Evolutionary conservation across 2,113 vertebrate genomes (phyloP).

Genomic region (Forbesichthys papilliferus): DNA sequence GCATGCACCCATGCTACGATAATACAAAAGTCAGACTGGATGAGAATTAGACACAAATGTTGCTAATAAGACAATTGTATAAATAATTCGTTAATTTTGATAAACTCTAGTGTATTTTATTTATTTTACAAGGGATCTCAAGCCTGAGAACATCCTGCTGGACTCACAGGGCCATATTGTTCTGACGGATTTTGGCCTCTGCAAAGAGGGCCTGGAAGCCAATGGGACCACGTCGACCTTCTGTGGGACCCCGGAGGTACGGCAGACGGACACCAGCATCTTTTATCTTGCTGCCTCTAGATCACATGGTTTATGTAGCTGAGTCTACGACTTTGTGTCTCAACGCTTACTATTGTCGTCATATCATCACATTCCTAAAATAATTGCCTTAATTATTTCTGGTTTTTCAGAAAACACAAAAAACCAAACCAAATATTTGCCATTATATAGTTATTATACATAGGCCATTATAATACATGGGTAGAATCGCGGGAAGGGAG

Average conservation of each 20-base stretch:
- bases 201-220: conserved; percentile 78
- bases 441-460: too few species aligned
- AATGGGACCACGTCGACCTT: conserved; percentile 78
- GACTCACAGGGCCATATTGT: conserved; percentile 82
- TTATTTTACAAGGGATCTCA: conserved; percentile 72
- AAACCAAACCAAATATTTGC: too few species aligned
- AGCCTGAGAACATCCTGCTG: conserved; percentile 82
- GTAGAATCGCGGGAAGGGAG: not conserved
- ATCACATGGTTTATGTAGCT: too few species aligned
- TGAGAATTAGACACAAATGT: not conserved
- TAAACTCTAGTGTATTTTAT: not conserved
- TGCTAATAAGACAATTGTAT: not conserved
- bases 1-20: not conserved
- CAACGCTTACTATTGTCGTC: too few species aligned
- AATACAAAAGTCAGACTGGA: too few species aligned
- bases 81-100: not conserved
- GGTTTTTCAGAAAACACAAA: too few species aligned
- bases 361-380: too few species aligned
- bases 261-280: not conserved
- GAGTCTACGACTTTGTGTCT: too few species aligned
- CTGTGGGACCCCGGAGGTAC: conserved; percentile 82
- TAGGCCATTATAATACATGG: too few species aligned
- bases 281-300: too few species aligned
- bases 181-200: conserved; percentile 82
- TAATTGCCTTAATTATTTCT: too few species aligned